phyloP scores from a whole-genome alignment of 2,113 vertebrate species.

The Natator depressus region DNA sequence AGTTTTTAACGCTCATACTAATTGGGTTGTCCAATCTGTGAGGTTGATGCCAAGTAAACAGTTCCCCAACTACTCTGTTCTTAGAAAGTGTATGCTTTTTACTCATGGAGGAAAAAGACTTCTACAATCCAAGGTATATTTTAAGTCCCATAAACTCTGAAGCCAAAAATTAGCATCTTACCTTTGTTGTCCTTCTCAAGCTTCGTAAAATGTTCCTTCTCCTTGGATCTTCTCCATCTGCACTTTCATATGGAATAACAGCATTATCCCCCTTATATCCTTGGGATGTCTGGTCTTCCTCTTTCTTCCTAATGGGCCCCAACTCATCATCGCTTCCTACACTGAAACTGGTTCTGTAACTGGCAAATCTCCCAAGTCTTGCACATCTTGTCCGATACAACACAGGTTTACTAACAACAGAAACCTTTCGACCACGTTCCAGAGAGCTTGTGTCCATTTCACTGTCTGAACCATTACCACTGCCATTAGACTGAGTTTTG shows the following conservation, averaged over 20 bases:
- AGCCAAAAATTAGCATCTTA: constrained; percentile 11
- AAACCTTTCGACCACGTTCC: constrained; percentile 86
- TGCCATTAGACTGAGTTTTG: constrained; percentile 89
- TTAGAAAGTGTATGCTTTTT: not conserved
- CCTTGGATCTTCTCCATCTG: constrained; percentile 86
- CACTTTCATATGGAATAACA: constrained; percentile 84
- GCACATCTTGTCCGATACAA: constrained; percentile 91
- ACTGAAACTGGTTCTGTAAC: constrained; percentile 89
- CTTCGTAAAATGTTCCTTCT: constrained; percentile 92
- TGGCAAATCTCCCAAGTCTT: constrained; percentile 90
- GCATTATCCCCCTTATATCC: constrained; percentile 88
- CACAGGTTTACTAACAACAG: constrained; percentile 83
- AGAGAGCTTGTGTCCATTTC: constrained; percentile 93
- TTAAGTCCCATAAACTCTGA: rapidly evolving
- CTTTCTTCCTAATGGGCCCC: constrained; percentile 85
- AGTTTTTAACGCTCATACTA: not conserved
- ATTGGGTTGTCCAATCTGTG: not conserved
- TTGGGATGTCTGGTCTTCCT: constrained; percentile 85
- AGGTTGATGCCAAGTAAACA: not conserved
- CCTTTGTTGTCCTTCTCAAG: constrained; percentile 91
- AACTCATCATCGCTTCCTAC: constrained; percentile 95
- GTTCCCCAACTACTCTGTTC: not conserved
- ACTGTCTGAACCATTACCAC: constrained; percentile 94
- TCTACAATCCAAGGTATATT: not conserved
- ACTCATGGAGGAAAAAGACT: not conserved